Percentiles rank a stretch among this genome's conserved stretches.
phyloP scores from a whole-genome alignment of 1,140 invertebrate genomes.

The Wiebesia pumilae region DNA sequence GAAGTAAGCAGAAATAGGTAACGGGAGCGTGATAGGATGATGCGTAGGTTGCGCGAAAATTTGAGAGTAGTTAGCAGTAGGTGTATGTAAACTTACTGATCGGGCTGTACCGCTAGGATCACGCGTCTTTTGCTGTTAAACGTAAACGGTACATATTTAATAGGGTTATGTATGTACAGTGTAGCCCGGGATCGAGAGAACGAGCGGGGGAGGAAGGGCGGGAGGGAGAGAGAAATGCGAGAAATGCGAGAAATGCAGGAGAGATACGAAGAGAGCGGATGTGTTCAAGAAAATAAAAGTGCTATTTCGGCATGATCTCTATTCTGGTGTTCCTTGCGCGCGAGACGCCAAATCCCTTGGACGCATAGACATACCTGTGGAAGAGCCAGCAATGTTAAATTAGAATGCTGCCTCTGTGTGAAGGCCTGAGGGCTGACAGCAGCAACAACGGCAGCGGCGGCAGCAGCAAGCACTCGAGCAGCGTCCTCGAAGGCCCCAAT shows the following conservation, averaged over 20 bases:
- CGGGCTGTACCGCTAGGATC: too few relatives aligned
- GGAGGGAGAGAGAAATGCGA: background rate
- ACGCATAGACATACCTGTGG: too few relatives aligned
- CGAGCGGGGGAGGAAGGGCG: background rate
- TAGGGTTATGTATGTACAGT: background rate
- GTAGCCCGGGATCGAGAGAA: background rate
- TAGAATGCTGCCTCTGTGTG: too few relatives aligned
- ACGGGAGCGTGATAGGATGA: background rate
- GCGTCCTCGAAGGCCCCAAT: background rate
- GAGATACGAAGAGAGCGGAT: background rate
- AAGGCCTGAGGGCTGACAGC: too few relatives aligned
- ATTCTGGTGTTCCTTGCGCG: background rate
- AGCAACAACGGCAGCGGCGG: too few relatives aligned
- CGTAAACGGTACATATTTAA: constrained; percentile 12
- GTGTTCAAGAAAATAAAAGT: background rate
- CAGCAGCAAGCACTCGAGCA: background rate
- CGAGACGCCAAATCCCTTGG: background rate
- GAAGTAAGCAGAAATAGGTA: too few relatives aligned
- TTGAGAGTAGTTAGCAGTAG: too few relatives aligned
- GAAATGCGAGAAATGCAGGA: background rate
- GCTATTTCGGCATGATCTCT: constrained; percentile 4
- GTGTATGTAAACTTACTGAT: too few relatives aligned
- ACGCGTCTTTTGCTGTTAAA: background rate
- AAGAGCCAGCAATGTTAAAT: background rate
- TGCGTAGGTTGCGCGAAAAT: too few relatives aligned